phyloP scores from a whole-genome alignment of 2,113 vertebrate species.

The Laticauda laticaudata region DNA sequence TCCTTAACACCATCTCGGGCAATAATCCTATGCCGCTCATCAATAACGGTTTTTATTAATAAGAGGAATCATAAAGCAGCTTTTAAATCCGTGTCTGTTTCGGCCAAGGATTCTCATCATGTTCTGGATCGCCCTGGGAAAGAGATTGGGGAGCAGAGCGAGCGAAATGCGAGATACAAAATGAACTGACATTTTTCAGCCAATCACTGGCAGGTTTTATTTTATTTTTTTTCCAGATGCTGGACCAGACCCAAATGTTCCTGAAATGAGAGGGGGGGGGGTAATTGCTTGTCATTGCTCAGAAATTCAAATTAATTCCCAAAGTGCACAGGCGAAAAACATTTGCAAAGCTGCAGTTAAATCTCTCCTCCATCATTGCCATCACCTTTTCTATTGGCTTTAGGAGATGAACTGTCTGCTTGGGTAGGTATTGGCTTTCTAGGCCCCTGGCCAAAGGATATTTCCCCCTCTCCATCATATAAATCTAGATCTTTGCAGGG shows the following conservation, averaged over 20 bases:
- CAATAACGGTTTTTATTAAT: not conserved
- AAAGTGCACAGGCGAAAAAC: constrained; percentile 56
- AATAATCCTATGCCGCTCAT: not conserved
- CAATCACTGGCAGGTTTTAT: constrained; percentile 33
- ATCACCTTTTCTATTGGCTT: not conserved
- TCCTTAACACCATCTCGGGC: constrained; percentile 25
- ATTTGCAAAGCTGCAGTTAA: constrained; percentile 21
- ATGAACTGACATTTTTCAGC: not conserved
- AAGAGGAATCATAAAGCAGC: constrained; percentile 20
- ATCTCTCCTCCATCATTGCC: not conserved
- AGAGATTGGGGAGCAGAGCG: accelerated
- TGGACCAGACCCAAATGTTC: constrained; percentile 68
- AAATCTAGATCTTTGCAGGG: not conserved
- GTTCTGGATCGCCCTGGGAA: constrained; percentile 19
- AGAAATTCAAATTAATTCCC: constrained; percentile 66
- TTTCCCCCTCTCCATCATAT: not conserved
- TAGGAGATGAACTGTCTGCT: not conserved
- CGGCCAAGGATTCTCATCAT: constrained; percentile 11
- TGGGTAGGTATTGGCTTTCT: not conserved
- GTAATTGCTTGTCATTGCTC: constrained; percentile 69
- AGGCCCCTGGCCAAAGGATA: not conserved
- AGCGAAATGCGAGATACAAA: not conserved
- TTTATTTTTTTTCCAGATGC: constrained; percentile 30
- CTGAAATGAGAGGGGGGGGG: constrained; percentile 62
- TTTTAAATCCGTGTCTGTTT: constrained; percentile 58